Base-by-base conservation (phyloP, 2,888 invertebrate genomes). In the Doris montereyensis region DNA sequence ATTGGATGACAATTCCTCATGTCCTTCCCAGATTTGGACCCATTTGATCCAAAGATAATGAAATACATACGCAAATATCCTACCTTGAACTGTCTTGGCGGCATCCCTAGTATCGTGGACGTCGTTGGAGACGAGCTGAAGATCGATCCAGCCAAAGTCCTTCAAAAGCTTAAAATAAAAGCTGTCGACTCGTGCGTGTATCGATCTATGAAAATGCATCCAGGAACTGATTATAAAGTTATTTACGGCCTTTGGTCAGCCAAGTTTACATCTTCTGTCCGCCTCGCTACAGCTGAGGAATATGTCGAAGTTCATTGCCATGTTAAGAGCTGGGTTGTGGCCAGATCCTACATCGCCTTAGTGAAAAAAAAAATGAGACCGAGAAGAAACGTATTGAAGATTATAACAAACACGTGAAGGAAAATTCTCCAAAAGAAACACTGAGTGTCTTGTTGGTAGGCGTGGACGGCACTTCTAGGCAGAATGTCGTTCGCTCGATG, bases 391-490 rank as follows among this genome's bases (percentile, higher is more conserved):
- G 58, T 5, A 17, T n/a, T 1, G 34, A 35, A 3, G 62, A 62
- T n/a, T 72, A 72, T 21, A 28, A 60, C 21, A 60, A n/a, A 13
- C 71, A 77, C 21, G 10, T 77, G 2, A 26, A 26, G 5, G 30
- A n/a, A n/a, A 4, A 77, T 21, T 2, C 71, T 8, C 77, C 77
- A 17, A 41, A 34, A 35, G 77, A 77, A 28, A 58, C 62, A 0
- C 32, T 77, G 21, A 77, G 41, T 30, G 52, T 77, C 41, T 60
- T 77, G 0, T 35, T 77, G 34, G 30, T 77, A 1, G 71, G 77
- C 24, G 34, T 77, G 3, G 77, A 77, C 8, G 62, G 72, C 60
- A 72, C 35, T 1, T 71, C 77, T n/a, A 77, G 62, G 34, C 71
- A 77, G 10, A 71, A 72, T 26, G 28, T 77, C 41, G 26, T 57